Conservation (phyloP, 2,888 invertebrate species). For the Acheta domesticus region DNA sequence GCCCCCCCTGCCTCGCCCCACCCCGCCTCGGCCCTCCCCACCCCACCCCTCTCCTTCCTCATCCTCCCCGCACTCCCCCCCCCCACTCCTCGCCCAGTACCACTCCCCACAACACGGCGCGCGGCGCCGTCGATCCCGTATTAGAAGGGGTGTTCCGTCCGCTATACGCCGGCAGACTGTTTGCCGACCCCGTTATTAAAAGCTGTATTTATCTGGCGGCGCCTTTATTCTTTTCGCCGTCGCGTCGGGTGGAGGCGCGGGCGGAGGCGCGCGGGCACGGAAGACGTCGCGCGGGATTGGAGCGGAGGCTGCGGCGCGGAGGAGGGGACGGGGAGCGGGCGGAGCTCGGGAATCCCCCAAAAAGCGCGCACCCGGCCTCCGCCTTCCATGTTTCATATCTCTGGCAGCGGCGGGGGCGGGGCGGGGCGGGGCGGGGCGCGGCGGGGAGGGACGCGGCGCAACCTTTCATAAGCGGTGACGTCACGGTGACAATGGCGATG, state of each 20-base stretch:
- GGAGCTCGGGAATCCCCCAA: background rate
- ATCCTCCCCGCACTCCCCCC: background rate
- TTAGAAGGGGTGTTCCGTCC: background rate
- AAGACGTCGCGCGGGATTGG: background rate
- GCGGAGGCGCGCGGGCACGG: background rate
- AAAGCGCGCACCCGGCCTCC: background rate
- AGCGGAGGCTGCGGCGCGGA: background rate
- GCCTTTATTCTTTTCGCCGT: background rate
- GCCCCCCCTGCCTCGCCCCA: background rate
- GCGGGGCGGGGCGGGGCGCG: too few relatives aligned
- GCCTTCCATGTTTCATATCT: background rate
- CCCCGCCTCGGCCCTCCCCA: background rate
- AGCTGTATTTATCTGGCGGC: background rate
- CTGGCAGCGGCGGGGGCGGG: background rate
- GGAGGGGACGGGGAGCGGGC: background rate
- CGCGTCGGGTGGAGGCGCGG: background rate
- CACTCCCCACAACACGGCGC: background rate
- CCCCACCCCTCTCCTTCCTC: background rate
- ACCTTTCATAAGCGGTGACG: background rate
- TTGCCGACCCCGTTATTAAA: conserved; percentile 18
- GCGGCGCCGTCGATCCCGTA: background rate
- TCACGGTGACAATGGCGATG: too few relatives aligned
- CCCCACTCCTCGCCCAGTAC: background rate
- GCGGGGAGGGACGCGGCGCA: background rate
- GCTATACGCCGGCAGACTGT: background rate